A percentile compares a stretch with the other conserved stretches of the same genome.
Conservation (phyloP, 2,797 vertebrate genomes). For the Phataginus tetradactyla region DNA sequence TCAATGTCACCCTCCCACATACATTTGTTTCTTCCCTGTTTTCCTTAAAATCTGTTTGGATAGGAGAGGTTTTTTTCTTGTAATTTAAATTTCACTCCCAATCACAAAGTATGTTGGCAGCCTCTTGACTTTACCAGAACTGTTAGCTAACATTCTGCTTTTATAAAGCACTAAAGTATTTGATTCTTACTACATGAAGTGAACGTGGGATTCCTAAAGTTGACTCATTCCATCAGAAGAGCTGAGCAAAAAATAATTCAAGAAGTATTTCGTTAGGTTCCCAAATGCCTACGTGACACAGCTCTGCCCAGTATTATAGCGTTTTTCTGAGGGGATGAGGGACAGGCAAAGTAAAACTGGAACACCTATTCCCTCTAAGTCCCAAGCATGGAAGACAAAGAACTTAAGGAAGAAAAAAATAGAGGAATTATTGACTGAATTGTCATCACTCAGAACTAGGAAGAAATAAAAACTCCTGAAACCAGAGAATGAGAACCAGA, state of each 20-base stretch:
- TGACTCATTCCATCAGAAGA: not conserved
- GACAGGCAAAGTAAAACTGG: not conserved
- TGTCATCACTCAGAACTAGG: not conserved
- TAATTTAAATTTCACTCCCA: not conserved
- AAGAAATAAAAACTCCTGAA: constrained; percentile 17
- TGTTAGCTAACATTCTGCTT: not conserved
- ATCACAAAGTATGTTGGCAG: constrained; percentile 22
- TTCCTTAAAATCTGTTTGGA: not conserved
- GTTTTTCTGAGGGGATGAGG: not conserved
- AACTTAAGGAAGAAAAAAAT: not conserved
- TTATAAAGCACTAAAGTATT: not conserved
- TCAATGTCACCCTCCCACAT: constrained; percentile 6
- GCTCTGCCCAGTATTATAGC: not conserved
- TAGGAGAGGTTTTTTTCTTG: not conserved
- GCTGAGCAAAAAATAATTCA: not conserved
- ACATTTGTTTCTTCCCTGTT: not conserved
- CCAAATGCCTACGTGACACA: not conserved
- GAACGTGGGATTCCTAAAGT: not conserved
- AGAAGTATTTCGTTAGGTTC: not conserved
- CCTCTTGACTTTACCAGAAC: not conserved
- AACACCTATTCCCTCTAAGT: not conserved
- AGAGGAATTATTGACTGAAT: not conserved
- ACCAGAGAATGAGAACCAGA: not conserved
- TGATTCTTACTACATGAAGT: not conserved
- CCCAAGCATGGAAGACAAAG: not conserved